These are phyloP conservation scores for Tachuris rubrigastra DNA, from an alignment of 2,113 vertebrate species.

Conservation along the genomic window DNA sequence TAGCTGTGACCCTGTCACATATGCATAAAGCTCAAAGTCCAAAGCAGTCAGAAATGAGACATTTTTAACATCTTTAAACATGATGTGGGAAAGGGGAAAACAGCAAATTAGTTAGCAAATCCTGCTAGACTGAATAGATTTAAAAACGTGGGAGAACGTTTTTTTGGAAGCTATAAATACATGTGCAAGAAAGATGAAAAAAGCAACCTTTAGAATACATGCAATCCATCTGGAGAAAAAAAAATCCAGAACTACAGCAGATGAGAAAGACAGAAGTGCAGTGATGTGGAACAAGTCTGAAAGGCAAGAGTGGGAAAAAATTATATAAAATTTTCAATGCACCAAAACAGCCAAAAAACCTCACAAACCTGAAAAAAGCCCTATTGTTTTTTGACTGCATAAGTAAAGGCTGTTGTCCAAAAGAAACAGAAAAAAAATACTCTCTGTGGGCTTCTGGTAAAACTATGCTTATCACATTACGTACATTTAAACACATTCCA, in stretches of 20 bases:
- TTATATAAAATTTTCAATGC: background rate
- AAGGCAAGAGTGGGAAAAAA: background rate
- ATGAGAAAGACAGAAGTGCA: constrained; percentile 42
- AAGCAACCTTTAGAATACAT: constrained; percentile 52
- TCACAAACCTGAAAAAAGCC: background rate
- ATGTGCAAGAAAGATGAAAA: constrained; percentile 46
- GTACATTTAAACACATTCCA: background rate
- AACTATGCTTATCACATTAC: background rate
- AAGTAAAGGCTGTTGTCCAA: background rate
- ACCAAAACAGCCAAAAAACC: background rate
- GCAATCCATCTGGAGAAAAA: constrained; percentile 58
- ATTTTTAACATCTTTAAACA: constrained; percentile 7
- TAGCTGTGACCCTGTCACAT: background rate
- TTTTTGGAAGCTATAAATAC: constrained; percentile 55
- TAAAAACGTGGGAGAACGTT: background rate
- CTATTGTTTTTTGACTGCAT: rapidly evolving
- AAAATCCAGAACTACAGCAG: constrained; percentile 35
- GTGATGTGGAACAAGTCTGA: constrained; percentile 24
- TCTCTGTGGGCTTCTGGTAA: background rate
- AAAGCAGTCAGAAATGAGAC: background rate
- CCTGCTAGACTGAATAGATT: constrained; percentile 27
- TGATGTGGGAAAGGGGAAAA: background rate
- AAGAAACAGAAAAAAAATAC: background rate
- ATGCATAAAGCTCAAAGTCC: background rate
- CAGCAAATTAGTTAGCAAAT: constrained; percentile 30